These are phyloP conservation scores for Gymnoscopelus braueri DNA, from an alignment of 2,797 vertebrate genomes.

Conservation along the genomic window DNA sequence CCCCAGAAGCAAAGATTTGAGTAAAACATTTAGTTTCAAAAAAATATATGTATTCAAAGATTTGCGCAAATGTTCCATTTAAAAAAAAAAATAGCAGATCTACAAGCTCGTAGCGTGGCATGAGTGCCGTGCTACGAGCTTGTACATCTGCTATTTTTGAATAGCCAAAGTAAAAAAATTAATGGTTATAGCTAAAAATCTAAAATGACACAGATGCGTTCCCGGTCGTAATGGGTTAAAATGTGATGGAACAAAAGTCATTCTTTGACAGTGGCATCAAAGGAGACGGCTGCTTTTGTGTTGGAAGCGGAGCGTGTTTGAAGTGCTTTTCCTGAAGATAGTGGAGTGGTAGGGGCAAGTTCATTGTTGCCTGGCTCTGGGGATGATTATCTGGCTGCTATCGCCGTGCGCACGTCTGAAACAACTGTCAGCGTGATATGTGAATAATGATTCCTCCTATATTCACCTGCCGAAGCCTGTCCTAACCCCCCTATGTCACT, in stretches of 20 bases:
- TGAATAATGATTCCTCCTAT: conserved; percentile 82
- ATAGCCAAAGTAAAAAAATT: too few species aligned
- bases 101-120: too few species aligned
- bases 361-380: conserved; percentile 79
- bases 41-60: too few species aligned
- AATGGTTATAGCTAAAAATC: too few species aligned
- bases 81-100: too few species aligned
- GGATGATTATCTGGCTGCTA: conserved; percentile 83
- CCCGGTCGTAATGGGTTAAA: conserved; percentile 23
- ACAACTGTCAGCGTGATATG: conserved; percentile 81
- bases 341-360: conserved; percentile 79
- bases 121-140: too few species aligned
- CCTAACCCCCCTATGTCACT: conserved; percentile 69
- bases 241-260: conserved; percentile 80
- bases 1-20: too few species aligned
- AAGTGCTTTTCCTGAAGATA: conserved; percentile 82
- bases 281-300: conserved; percentile 83
- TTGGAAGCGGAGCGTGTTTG: conserved; percentile 82
- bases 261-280: conserved; percentile 86
- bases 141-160: too few species aligned
- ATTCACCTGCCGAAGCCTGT: conserved; percentile 77
- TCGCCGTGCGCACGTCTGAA: conserved; percentile 72
- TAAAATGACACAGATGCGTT: too few species aligned
- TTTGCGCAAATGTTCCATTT: too few species aligned
- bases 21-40: too few species aligned